Evolutionary conservation across 2,797 vertebrate genomes (phyloP).

Genomic region (Labeo calbasu): DNA sequence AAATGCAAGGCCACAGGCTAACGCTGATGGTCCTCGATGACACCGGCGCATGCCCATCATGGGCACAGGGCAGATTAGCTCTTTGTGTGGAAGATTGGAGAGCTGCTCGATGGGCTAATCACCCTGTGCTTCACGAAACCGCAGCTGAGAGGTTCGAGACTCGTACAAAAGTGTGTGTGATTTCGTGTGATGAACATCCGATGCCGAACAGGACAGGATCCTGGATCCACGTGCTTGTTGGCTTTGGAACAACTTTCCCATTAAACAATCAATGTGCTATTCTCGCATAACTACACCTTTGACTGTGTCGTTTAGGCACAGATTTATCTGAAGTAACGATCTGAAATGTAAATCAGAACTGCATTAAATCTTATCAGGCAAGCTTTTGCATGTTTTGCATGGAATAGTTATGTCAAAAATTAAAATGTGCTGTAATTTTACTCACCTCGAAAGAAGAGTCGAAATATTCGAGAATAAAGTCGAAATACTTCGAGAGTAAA

Average conservation of each 20-base stretch:
- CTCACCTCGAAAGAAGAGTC: too few species aligned
- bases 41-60: constrained; percentile 4
- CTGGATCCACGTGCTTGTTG: background rate
- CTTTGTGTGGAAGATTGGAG: constrained; percentile 34
- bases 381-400: background rate
- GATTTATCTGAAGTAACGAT: background rate
- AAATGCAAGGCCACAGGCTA: constrained; percentile 1
- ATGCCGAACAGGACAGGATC: background rate
- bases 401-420: too few species aligned
- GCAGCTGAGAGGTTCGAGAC: background rate
- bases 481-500: too few species aligned
- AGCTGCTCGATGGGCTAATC: constrained; percentile 35
- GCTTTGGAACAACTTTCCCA: background rate
- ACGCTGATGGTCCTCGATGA: background rate
- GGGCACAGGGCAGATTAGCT: constrained; percentile 24
- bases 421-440: too few species aligned
- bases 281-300: background rate
- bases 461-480: too few species aligned
- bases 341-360: background rate
- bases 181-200: constrained; percentile 8
- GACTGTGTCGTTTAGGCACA: background rate
- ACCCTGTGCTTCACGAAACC: background rate
- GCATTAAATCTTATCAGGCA: background rate
- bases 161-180: background rate
- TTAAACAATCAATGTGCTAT: background rate